These are phyloP conservation scores for Malthinus flaveolus DNA, from an alignment of 2,888 invertebrate genomes.

Conservation along the genomic window DNA sequence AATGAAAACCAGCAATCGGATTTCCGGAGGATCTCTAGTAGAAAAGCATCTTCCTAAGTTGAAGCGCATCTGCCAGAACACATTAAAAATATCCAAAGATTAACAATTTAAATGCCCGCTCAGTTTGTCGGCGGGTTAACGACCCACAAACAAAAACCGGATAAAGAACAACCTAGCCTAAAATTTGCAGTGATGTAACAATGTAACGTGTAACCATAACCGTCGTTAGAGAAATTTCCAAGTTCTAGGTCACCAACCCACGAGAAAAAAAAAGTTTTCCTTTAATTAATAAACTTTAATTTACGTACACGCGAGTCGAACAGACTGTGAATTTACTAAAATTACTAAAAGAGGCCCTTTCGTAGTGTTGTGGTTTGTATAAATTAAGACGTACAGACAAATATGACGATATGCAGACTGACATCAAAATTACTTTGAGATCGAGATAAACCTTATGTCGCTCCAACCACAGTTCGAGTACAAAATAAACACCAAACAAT, in stretches of 20 bases:
- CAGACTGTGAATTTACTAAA: too few species aligned
- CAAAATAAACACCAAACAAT: too few species aligned
- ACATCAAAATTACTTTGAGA: too few species aligned
- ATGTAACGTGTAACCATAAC: not conserved
- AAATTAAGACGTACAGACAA: too few species aligned
- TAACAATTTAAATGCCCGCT: slow-evolving; percentile 23
- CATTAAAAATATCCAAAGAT: slow-evolving; percentile 15
- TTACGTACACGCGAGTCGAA: too few species aligned
- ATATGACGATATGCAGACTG: too few species aligned
- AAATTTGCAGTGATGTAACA: slow-evolving; percentile 24
- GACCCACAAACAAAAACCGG: slow-evolving; percentile 25
- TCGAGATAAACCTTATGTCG: too few species aligned
- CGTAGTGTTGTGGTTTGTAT: too few species aligned
- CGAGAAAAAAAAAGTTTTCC: not conserved
- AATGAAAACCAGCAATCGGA: slow-evolving; percentile 11
- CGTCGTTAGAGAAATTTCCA: slow-evolving; percentile 7
- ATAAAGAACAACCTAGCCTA: slow-evolving; percentile 14
- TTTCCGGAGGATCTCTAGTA: slow-evolving; percentile 22
- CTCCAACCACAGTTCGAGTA: too few species aligned
- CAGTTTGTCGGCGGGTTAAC: slow-evolving; percentile 21
- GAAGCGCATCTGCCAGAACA: slow-evolving; percentile 12
- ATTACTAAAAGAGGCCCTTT: too few species aligned
- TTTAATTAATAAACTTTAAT: too few species aligned
- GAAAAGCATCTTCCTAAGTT: slow-evolving; percentile 11
- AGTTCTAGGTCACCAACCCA: slow-evolving; percentile 31